Evolutionary conservation across 2,888 invertebrate genomes (phyloP).

Genomic region (Eudemis profundana): DNA sequence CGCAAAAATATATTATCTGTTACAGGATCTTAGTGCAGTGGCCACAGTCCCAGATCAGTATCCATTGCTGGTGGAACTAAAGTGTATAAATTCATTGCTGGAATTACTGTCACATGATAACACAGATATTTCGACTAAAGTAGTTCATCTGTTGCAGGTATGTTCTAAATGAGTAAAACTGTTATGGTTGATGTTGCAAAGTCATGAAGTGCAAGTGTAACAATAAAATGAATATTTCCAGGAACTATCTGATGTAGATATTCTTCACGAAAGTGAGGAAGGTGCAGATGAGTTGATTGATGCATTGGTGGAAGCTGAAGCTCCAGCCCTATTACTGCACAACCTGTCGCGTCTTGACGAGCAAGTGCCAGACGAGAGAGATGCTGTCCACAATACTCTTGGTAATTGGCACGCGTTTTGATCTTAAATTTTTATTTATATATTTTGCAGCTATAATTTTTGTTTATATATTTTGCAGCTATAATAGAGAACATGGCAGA

Average conservation of each 20-base stretch:
- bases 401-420: constrained; percentile 82
- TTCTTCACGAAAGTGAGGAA: constrained; percentile 96
- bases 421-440: background rate
- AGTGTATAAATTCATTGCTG: constrained; percentile 95
- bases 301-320: constrained; percentile 94
- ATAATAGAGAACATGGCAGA: constrained; percentile 98
- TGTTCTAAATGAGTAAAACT: constrained; percentile 25
- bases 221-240: constrained; percentile 63
- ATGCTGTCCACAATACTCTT: constrained; percentile 97
- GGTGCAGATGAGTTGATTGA: constrained; percentile 95
- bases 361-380: constrained; percentile 95
- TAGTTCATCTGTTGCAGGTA: constrained; percentile 88
- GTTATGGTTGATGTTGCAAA: background rate
- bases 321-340: constrained; percentile 95
- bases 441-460: background rate
- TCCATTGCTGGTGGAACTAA: constrained; percentile 94
- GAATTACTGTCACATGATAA: constrained; percentile 98
- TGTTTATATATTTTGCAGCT: constrained; percentile 75
- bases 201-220: background rate
- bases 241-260: constrained; percentile 98
- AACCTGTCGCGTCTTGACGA: constrained; percentile 98
- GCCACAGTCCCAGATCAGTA: constrained; percentile 98
- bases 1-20: no score
- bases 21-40: constrained; percentile 96
- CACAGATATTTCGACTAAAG: constrained; percentile 94